Evolutionary conservation across 2,113 vertebrate genomes (phyloP).

Genomic region (Chionis minor): DNA sequence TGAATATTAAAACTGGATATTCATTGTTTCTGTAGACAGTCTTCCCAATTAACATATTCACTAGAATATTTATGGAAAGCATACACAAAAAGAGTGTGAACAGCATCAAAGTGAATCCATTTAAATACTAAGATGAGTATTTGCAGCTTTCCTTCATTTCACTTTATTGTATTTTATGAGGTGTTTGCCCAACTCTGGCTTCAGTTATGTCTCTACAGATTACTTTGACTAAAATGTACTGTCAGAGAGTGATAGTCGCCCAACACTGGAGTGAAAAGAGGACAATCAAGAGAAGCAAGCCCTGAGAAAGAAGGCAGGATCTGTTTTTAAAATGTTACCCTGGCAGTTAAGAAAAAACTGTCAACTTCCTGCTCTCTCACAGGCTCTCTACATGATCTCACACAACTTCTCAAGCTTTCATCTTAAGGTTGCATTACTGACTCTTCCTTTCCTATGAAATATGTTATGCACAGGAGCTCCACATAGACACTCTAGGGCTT

Average conservation of each 20-base stretch:
- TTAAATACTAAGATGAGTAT: constrained; percentile 51
- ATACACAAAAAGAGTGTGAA: constrained; percentile 40
- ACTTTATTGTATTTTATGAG: constrained; percentile 42
- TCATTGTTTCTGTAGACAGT: constrained; percentile 56
- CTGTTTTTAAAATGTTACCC: neutral
- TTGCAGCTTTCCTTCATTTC: constrained; percentile 40
- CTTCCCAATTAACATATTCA: constrained; percentile 61
- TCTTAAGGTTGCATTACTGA: neutral
- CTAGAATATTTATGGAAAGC: constrained; percentile 55
- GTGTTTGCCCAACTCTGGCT: constrained; percentile 53
- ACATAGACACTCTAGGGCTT: neutral
- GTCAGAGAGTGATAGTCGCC: neutral
- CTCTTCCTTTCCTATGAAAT: neutral
- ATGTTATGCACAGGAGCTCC: neutral
- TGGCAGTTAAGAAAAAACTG: neutral
- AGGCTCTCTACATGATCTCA: neutral
- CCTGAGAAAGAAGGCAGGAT: neutral
- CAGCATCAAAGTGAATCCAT: constrained; percentile 45
- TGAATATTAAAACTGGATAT: constrained; percentile 56
- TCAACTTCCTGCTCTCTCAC: neutral
- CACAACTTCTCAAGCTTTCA: neutral
- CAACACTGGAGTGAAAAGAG: neutral
- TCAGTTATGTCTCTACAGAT: neutral
- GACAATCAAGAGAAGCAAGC: neutral
- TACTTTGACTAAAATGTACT: neutral